Evolutionary conservation across 1,140 invertebrate genomes (phyloP).

Genomic region (Nephila pilipes): DNA sequence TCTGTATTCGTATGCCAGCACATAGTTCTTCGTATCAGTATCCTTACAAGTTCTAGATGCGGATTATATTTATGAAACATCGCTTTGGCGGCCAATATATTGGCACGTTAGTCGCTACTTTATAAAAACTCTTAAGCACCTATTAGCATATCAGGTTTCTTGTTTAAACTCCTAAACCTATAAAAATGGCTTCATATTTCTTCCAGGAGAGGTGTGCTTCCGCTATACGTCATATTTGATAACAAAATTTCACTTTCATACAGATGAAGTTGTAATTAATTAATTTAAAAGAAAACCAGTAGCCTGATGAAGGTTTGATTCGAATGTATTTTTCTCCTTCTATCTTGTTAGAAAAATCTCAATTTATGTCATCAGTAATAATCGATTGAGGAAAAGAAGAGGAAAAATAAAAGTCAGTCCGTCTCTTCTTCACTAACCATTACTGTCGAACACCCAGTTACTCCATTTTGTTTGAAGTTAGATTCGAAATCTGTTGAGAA

Average conservation of each 20-base stretch:
- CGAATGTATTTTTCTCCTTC: too few relatives aligned
- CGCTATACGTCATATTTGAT: neutral
- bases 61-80: too few relatives aligned
- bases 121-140: neutral
- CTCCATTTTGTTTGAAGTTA: constrained; percentile 16
- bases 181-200: neutral
- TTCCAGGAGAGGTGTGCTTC: neutral
- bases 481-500: constrained; percentile 4
- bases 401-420: neutral
- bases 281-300: neutral
- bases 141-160: constrained; percentile 17
- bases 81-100: too few relatives aligned
- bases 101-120: neutral
- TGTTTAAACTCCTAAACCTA: neutral
- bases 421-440: neutral
- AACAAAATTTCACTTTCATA: neutral
- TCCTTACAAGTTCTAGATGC: too few relatives aligned
- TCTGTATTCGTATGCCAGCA: too few relatives aligned
- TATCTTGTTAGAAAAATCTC: neutral
- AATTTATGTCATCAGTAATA: constrained; percentile 13
- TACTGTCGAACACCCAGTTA: neutral
- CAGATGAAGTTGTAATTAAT: neutral
- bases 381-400: neutral
- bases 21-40: too few relatives aligned
- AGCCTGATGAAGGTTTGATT: neutral